Evolutionary conservation across 2,888 invertebrate species (phyloP), one percentile per base, ranked within the genome.

Genomic region (Hirtodrosophila duncani): DNA sequence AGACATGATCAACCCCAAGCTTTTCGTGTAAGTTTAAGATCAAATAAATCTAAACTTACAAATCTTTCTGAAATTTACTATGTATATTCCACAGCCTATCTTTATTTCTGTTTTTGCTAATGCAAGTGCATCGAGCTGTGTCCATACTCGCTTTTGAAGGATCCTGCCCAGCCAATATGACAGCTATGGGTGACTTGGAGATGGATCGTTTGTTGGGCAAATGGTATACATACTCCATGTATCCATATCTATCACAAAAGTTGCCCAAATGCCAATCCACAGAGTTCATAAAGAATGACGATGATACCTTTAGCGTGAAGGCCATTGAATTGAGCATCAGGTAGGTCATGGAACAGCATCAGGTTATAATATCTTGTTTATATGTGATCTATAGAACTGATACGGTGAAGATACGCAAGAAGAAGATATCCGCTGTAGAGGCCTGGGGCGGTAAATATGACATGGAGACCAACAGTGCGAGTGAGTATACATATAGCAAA

Each of bases 191-290:
- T 0, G 8, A 63, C 3, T 30, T 72, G 0, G 9, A 63, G 5
- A 63, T 72, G 33, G 1, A 29, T 0, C 7, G 13, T 0, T 60
- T 41, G 1, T 0, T 2, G 3, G 70, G 69, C 2, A 49, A 18
- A 7, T 70, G 74, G 70, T 58, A 56, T 24, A 18, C 39, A 0
- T 26, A 61, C 17, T 3, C 33, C 0, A 16, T 50, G 13, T 66
- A 39, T 42, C 39, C 45, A 1, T 1, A 1, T 1, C 3, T 44
- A 0, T 1, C 8, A 0, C 1, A 10, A 0, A 10, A 1, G 1
- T 0, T 34, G 3, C 4, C 16, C 6, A 27, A 5, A n/a, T 69
- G 69, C 7, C 30, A 21, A 11, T 13, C 27, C 0, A 17, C 23
- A 2, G 30, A 24, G 0, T 42, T 50, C 7, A 1, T 3, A 0